Conservation (phyloP, 2,113 vertebrate genomes). For the Saguinus imperator region DNA sequence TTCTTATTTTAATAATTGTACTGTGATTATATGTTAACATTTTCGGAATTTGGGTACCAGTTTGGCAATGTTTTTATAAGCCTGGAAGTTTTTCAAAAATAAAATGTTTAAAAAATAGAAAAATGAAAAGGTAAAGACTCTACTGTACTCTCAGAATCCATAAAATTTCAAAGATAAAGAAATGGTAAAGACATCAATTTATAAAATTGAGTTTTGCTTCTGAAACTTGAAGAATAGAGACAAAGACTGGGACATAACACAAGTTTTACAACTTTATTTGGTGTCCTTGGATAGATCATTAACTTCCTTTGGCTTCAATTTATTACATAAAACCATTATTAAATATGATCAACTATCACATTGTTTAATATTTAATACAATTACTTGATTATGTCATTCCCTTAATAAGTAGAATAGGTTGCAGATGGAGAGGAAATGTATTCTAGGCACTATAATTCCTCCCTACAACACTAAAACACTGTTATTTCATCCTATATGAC, state of each 20-base stretch:
- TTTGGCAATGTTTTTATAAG: background rate
- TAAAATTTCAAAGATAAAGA: background rate
- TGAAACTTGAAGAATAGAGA: background rate
- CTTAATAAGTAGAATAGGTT: background rate
- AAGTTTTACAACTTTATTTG: background rate
- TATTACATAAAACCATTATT: background rate
- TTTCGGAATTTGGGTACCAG: background rate
- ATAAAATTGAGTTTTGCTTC: background rate
- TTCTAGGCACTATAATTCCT: rapidly evolving
- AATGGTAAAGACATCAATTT: background rate
- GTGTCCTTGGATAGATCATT: background rate
- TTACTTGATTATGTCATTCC: background rate
- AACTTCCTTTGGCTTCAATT: background rate
- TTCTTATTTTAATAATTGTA: background rate
- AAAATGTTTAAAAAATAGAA: background rate
- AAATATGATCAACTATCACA: background rate
- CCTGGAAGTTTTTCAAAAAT: background rate
- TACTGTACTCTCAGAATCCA: background rate
- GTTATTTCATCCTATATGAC: background rate
- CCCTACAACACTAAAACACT: background rate
- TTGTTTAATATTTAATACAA: background rate
- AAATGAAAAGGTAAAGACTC: background rate
- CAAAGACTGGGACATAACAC: background rate
- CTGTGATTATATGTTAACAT: background rate
- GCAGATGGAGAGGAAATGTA: background rate